Percentiles rank a stretch among this genome's conserved stretches.
Evolutionary conservation across 2,113 vertebrate species (phyloP).

Genomic region (Butastur rufipennis): DNA sequence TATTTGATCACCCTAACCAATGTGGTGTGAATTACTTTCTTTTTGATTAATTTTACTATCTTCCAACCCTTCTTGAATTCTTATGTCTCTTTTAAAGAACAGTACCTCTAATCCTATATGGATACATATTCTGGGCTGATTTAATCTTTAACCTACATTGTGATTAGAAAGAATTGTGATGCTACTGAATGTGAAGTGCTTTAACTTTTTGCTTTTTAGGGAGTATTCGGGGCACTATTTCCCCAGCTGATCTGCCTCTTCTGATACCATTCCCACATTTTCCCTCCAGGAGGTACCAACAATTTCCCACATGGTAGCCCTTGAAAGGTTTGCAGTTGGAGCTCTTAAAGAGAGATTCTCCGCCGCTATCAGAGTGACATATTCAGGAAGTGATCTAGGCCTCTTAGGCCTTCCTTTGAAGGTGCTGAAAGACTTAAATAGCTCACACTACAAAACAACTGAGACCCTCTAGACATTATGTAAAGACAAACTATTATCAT

Average conservation of each 20-base stretch:
- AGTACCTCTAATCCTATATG: not conserved
- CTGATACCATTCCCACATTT: not conserved
- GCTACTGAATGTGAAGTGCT: not conserved
- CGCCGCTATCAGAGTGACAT: not conserved
- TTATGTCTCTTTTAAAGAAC: not conserved
- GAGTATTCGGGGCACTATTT: not conserved
- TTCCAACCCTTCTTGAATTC: not conserved
- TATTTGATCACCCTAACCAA: not conserved
- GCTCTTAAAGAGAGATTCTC: not conserved
- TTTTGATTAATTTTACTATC: not conserved
- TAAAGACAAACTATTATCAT: slow-evolving; percentile 2
- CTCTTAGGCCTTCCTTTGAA: not conserved
- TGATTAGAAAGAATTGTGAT: not conserved
- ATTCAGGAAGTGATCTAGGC: not conserved
- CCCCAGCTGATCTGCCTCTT: not conserved
- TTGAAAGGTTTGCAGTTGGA: not conserved
- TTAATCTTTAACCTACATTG: not conserved
- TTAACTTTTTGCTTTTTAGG: not conserved
- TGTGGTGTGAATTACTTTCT: not conserved
- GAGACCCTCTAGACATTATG: not conserved
- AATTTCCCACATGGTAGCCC: not conserved
- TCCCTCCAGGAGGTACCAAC: not conserved
- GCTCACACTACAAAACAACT: not conserved
- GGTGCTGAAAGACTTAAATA: not conserved
- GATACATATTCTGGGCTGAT: not conserved